phyloP scores from a whole-genome alignment of 2,888 invertebrate species.

The Orthosia gracilis region DNA sequence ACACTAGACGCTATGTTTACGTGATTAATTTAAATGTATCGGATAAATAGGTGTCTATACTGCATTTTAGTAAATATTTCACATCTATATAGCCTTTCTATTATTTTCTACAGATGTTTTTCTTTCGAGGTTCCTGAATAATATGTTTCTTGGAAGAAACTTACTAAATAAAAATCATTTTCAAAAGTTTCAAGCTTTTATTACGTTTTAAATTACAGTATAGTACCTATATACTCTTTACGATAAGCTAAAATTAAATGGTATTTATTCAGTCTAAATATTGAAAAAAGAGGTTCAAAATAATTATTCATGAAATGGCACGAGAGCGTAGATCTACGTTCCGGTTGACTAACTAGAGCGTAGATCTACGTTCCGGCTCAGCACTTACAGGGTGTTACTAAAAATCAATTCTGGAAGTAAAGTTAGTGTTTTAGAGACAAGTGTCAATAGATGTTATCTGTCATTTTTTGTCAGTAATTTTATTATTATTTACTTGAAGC shows the following conservation, averaged over 20 bases:
- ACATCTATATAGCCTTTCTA: conserved; percentile 8
- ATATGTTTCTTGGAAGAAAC: conserved; percentile 1
- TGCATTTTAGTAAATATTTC: conserved; percentile 4
- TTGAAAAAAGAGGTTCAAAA: conserved; percentile 8
- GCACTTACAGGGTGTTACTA: conserved; percentile 2
- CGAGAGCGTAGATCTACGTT: too few species aligned
- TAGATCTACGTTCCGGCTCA: conserved; percentile 6
- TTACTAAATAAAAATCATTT: conserved; percentile 1
- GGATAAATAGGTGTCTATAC: conserved; percentile 3
- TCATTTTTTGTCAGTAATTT: conserved; percentile 5
- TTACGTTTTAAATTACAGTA: conserved; percentile 3
- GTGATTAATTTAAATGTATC: background rate
- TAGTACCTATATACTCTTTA: conserved; percentile 1
- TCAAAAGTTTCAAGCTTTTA: conserved; percentile 1
- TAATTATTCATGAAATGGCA: conserved; percentile 10
- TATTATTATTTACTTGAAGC: conserved; percentile 4
- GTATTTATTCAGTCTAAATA: conserved; percentile 3
- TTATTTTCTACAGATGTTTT: conserved; percentile 3
- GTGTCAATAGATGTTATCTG: conserved; percentile 7
- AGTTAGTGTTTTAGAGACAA: conserved; percentile 4
- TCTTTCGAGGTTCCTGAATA: conserved; percentile 3
- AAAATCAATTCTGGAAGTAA: conserved; percentile 7
- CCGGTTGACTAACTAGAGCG: too few species aligned
- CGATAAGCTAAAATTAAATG: conserved; percentile 1
- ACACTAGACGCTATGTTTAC: too few species aligned